Conservation (phyloP, 2,888 invertebrate genomes). For the Incurvaria masculella region DNA sequence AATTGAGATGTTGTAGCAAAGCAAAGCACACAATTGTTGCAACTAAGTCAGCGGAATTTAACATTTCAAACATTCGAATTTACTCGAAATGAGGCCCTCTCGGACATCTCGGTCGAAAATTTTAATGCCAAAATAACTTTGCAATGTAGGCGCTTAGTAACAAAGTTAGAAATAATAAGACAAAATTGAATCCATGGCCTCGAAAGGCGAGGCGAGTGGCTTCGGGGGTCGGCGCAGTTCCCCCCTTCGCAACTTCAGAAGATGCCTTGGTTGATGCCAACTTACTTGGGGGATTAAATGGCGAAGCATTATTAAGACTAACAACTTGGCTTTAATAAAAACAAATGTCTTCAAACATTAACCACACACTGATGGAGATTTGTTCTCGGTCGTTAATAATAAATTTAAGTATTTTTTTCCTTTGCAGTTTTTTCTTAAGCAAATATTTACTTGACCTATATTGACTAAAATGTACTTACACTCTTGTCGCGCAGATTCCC, state of each 20-base stretch:
- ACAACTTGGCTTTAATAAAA: constrained; percentile 51
- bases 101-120: constrained; percentile 38
- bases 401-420: too few species aligned
- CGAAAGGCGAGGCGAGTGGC: constrained; percentile 37
- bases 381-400: not conserved
- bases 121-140: constrained; percentile 57
- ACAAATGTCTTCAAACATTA: constrained; percentile 37
- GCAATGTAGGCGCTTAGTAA: constrained; percentile 51
- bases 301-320: constrained; percentile 52
- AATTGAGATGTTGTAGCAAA: too few species aligned
- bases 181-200: constrained; percentile 52
- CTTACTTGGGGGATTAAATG: constrained; percentile 35
- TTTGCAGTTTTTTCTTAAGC: constrained; percentile 5
- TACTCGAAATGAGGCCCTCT: too few species aligned
- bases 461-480: constrained; percentile 1
- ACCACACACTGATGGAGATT: not conserved
- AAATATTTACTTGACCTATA: constrained; percentile 1
- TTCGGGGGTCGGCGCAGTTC: constrained; percentile 22
- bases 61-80: too few species aligned
- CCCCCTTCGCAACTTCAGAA: too few species aligned
- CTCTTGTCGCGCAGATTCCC: not conserved
- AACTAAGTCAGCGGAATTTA: too few species aligned
- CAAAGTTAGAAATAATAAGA: constrained; percentile 55
- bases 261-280: not conserved
- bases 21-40: too few species aligned